phyloP scores from a whole-genome alignment of 2,888 invertebrate genomes.

The Globia sparganii region DNA sequence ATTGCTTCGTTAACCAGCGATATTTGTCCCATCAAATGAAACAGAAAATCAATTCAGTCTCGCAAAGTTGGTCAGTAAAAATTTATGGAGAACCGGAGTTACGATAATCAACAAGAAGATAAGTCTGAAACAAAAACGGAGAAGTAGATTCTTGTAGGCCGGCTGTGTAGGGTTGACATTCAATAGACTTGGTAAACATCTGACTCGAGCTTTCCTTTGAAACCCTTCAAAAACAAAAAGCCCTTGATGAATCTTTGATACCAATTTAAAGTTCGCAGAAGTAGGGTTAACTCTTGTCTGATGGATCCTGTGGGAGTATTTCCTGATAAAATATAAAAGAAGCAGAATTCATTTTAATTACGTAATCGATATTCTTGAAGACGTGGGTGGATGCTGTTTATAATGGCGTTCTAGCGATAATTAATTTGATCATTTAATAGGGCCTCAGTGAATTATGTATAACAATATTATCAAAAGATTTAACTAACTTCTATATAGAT shows the following conservation, averaged over 20 bases:
- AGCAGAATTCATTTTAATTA: slow-evolving; percentile 33
- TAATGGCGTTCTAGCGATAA: not conserved
- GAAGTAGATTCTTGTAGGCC: slow-evolving; percentile 45
- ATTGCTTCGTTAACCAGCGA: slow-evolving; percentile 38
- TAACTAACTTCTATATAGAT: not conserved
- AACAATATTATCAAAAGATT: not conserved
- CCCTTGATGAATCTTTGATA: slow-evolving; percentile 67
- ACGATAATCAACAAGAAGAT: slow-evolving; percentile 50
- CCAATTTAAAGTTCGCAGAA: slow-evolving; percentile 63
- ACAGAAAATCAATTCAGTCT: slow-evolving; percentile 47
- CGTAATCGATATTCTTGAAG: slow-evolving; percentile 35
- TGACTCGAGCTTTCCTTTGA: slow-evolving; percentile 46
- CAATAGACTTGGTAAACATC: slow-evolving; percentile 65
- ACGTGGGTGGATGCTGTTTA: not conserved
- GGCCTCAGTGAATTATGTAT: not conserved
- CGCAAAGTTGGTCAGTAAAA: slow-evolving; percentile 43
- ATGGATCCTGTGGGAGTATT: slow-evolving; percentile 33
- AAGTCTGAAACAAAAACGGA: slow-evolving; percentile 57
- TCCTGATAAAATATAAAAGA: slow-evolving; percentile 20
- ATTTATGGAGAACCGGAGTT: slow-evolving; percentile 48
- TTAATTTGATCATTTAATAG: slow-evolving; percentile 17
- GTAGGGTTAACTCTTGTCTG: slow-evolving; percentile 45
- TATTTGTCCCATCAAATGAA: slow-evolving; percentile 47
- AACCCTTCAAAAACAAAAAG: slow-evolving; percentile 63
- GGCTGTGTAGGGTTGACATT: slow-evolving; percentile 57